A percentile compares a stretch with the other conserved stretches of the same genome.
Evolutionary conservation across 53 echinoderm and acorn worm genomes (phyloP).

Genomic region (Apostichopus leukothele): DNA sequence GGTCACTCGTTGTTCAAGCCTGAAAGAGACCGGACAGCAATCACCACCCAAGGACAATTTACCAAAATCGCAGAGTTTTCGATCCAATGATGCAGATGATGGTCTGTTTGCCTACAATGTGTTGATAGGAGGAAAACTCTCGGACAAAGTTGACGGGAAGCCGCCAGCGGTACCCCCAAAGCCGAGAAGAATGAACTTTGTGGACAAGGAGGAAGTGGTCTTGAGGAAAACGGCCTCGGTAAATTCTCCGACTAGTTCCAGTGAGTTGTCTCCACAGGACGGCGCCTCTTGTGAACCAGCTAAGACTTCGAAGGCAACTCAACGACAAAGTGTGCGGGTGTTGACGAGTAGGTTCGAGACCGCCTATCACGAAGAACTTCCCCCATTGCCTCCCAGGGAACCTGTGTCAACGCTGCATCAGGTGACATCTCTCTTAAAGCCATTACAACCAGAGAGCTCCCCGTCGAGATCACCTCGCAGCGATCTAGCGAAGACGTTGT

Average conservation of each 20-base stretch:
- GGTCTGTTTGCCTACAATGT: conserved; percentile 72
- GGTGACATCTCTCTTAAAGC: conserved; percentile 1
- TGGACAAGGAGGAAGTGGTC: not conserved
- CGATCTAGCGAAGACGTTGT: not conserved
- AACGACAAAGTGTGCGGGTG: conserved; percentile 1
- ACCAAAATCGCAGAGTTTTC: conserved; percentile 55
- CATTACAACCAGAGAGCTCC: not conserved
- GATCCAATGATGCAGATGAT: conserved; percentile 54
- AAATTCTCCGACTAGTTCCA: conserved; percentile 1
- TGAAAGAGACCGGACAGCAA: conserved; percentile 54
- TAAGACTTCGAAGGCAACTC: not conserved
- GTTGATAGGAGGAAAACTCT: conserved; percentile 73
- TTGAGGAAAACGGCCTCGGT: not conserved
- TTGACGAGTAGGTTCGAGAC: conserved; percentile 18
- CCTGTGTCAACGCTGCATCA: conserved; percentile 36
- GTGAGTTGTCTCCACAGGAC: not conserved
- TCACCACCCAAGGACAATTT: conserved; percentile 1
- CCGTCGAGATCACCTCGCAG: not conserved
- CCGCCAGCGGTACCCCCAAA: conserved; percentile 55
- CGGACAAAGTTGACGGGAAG: not conserved
- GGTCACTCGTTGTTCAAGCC: conserved; percentile 59
- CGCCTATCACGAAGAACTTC: not conserved
- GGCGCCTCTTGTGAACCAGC: not conserved
- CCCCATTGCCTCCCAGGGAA: conserved; percentile 43
- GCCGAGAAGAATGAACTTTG: conserved; percentile 37